Conservation (phyloP, 2,888 invertebrate genomes). For the Smittia aterrima region DNA sequence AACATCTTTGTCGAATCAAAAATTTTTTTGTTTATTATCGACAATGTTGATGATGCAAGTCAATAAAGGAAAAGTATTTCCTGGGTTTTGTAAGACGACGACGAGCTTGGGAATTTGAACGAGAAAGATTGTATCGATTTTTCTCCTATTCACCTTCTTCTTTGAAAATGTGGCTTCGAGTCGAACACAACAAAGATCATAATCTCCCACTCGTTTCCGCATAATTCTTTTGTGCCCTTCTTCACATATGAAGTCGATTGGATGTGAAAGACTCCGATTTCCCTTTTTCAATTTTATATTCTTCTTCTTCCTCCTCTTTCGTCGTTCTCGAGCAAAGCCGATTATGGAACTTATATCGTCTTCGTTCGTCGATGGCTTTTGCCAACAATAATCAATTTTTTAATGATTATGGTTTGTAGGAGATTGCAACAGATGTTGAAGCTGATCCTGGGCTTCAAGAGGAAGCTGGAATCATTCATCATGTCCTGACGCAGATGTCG, state of each 20-base stretch:
- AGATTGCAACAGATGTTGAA: slow-evolving; percentile 67
- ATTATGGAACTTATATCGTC: not conserved
- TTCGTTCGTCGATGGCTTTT: not conserved
- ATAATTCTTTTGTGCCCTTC: not conserved
- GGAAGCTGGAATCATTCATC: slow-evolving; percentile 67
- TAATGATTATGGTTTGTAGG: slow-evolving; percentile 52
- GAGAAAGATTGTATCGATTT: slow-evolving; percentile 9
- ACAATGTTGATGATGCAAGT: not conserved
- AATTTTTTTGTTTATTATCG: not conserved
- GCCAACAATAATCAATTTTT: not conserved
- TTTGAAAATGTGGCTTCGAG: not conserved
- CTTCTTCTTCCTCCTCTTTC: not conserved
- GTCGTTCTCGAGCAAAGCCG: not conserved
- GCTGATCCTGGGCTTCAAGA: slow-evolving; percentile 66
- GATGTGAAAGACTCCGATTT: not conserved
- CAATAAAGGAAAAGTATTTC: not conserved
- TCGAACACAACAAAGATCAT: not conserved
- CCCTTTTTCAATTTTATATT: not conserved
- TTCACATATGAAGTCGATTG: not conserved
- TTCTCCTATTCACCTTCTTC: not conserved
- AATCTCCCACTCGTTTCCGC: not conserved
- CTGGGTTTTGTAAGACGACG: not conserved
- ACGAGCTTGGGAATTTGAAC: not conserved
- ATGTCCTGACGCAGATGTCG: slow-evolving; percentile 63
- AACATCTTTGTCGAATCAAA: not conserved